These are phyloP conservation scores for Luperina nickerlii DNA, from an alignment of 2,888 invertebrate genomes.

Conservation along the genomic window DNA sequence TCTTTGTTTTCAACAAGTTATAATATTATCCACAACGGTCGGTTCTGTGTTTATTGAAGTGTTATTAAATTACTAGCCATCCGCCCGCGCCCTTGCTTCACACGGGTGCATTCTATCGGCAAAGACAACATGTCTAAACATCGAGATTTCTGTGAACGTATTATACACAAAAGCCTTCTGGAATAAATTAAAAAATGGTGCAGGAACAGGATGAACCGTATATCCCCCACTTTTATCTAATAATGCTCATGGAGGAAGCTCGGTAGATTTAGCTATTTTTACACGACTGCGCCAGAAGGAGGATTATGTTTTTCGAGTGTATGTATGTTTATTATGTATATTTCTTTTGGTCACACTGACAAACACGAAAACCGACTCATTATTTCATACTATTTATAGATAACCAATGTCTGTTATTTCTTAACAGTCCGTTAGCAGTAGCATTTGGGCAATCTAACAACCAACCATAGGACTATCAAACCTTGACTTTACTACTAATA, in stretches of 20 bases:
- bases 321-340: too few relatives aligned
- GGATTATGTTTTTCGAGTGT: too few relatives aligned
- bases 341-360: too few relatives aligned
- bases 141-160: not conserved
- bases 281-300: too few relatives aligned
- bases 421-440: not conserved
- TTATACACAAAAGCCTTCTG: not conserved
- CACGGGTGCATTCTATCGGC: not conserved
- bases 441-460: not conserved
- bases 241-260: too few relatives aligned
- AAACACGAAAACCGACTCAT: not conserved
- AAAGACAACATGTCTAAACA: not conserved
- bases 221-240: too few relatives aligned
- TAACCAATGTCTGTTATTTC: not conserved
- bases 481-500: slow-evolving; percentile 16
- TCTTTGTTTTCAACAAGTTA: not conserved
- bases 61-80: not conserved
- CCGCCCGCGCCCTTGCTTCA: not conserved
- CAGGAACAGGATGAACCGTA: too few relatives aligned
- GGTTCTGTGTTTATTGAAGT: not conserved
- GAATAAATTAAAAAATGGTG: not conserved
- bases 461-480: not conserved
- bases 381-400: not conserved
- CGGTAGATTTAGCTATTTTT: too few relatives aligned
- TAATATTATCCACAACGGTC: not conserved